Evolutionary conservation across 2,113 vertebrate species (phyloP).

Genomic region (Loxodonta africana): DNA sequence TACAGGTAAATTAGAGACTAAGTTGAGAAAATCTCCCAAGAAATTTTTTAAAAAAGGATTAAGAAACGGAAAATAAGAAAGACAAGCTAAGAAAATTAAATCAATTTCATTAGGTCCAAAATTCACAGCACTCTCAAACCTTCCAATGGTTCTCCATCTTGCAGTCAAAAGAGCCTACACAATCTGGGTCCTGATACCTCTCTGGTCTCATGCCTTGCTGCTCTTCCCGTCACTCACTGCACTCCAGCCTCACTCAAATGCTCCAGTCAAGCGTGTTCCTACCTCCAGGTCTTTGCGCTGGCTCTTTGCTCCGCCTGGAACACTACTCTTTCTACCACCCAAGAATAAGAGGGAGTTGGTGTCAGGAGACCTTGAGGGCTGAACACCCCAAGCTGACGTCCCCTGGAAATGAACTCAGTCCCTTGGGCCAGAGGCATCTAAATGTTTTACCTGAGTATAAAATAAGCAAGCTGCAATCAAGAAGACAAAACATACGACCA

Average conservation of each 20-base stretch:
- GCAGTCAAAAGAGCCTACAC: not conserved
- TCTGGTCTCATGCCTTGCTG: not conserved
- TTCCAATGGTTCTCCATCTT: not conserved
- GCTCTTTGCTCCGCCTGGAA: not conserved
- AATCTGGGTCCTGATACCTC: not conserved
- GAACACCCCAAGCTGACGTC: not conserved
- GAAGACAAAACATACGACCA: not conserved
- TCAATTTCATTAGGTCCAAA: not conserved
- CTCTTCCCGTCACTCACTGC: not conserved
- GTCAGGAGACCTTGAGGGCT: not conserved
- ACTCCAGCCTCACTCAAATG: not conserved
- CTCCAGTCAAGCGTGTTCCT: no score
- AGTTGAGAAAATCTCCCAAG: not conserved
- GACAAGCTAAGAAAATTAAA: not conserved
- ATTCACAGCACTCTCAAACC: not conserved
- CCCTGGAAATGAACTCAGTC: not conserved
- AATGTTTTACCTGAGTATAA: not conserved
- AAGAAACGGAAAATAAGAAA: not conserved
- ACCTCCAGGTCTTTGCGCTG: not conserved
- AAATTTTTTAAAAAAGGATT: not conserved
- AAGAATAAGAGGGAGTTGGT: not conserved
- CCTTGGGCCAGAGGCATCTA: not conserved
- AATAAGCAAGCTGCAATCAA: not conserved
- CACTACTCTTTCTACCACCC: not conserved
- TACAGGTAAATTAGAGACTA: not conserved